phyloP scores from a whole-genome alignment of 2,888 invertebrate species.

The Drosophila nr. fundita region DNA sequence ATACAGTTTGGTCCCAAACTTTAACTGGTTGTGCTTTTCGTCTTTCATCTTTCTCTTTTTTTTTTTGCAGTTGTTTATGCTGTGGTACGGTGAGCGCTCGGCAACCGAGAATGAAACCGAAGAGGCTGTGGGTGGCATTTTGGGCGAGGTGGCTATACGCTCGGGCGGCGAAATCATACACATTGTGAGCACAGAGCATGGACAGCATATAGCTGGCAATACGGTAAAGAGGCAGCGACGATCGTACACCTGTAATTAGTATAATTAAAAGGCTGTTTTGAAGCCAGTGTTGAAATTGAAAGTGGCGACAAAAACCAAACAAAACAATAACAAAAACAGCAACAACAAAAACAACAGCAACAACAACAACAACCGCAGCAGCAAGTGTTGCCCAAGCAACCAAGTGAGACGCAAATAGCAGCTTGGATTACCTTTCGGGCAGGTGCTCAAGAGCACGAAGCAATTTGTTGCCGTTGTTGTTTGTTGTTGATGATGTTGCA shows the following conservation, averaged over 20 bases:
- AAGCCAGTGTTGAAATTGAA: conserved; percentile 70
- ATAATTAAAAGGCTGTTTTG: conserved; percentile 64
- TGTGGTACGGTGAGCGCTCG: conserved; percentile 85
- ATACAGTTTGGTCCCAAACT: neutral
- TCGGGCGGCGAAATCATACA: conserved; percentile 86
- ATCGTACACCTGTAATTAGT: conserved; percentile 63
- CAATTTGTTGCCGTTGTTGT: conserved; percentile 38
- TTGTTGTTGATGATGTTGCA: conserved; percentile 72
- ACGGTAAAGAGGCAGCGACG: conserved; percentile 74
- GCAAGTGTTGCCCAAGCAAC: conserved; percentile 71
- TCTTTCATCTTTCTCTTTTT: neutral
- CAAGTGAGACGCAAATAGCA: conserved; percentile 73
- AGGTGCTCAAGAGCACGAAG: conserved; percentile 71
- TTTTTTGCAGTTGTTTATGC: conserved; percentile 84
- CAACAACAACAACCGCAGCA: conserved; percentile 30
- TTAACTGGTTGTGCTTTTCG: neutral
- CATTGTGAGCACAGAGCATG: conserved; percentile 83
- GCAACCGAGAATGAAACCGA: conserved; percentile 84
- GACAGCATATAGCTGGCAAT: conserved; percentile 83
- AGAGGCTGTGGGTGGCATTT: conserved; percentile 83
- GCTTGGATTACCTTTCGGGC: conserved; percentile 77
- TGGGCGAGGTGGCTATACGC: conserved; percentile 85
- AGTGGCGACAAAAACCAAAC: conserved; percentile 55
- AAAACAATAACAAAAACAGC: conserved; percentile 12
- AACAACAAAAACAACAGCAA: conserved; percentile 8